These are phyloP conservation scores for Parasteatoda lunata DNA, from an alignment of 2,888 invertebrate genomes.

Conservation along the genomic window DNA sequence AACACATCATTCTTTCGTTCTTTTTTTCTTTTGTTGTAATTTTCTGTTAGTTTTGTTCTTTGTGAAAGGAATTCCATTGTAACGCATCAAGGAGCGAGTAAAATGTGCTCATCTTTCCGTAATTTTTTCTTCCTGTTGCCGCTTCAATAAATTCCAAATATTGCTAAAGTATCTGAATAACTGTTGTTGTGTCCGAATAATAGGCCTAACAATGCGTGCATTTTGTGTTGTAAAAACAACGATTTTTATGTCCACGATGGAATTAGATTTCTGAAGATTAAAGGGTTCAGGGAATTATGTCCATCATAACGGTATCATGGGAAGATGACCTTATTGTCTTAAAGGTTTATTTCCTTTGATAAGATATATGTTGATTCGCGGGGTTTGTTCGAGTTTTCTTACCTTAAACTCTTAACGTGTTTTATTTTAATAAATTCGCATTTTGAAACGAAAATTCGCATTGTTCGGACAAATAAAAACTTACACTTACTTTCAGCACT, in stretches of 20 bases:
- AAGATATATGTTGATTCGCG: not conserved
- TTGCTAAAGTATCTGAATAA: not conserved
- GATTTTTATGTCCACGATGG: no score
- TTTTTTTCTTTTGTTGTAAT: not conserved
- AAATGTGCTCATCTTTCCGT: not conserved
- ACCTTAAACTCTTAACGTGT: not conserved
- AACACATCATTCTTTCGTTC: no score
- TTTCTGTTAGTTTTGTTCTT: not conserved
- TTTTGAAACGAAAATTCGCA: no score
- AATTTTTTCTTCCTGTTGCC: not conserved
- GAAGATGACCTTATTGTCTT: not conserved
- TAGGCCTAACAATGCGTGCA: not conserved
- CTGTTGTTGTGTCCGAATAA: not conserved
- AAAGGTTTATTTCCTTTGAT: not conserved
- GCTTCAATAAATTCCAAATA: conserved; percentile 6
- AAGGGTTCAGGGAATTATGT: no score
- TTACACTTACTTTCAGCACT: no score
- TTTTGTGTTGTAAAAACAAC: not conserved
- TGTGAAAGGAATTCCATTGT: not conserved
- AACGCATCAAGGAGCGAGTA: conserved; percentile 20
- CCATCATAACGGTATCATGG: no score
- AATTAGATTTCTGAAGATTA: no score
- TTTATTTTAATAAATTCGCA: no score
- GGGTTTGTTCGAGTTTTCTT: not conserved
- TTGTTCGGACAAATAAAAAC: no score